Evolutionary conservation across 2,113 vertebrate species (phyloP), one percentile per base, ranked within the genome.

Genomic region (Scomber japonicus): DNA sequence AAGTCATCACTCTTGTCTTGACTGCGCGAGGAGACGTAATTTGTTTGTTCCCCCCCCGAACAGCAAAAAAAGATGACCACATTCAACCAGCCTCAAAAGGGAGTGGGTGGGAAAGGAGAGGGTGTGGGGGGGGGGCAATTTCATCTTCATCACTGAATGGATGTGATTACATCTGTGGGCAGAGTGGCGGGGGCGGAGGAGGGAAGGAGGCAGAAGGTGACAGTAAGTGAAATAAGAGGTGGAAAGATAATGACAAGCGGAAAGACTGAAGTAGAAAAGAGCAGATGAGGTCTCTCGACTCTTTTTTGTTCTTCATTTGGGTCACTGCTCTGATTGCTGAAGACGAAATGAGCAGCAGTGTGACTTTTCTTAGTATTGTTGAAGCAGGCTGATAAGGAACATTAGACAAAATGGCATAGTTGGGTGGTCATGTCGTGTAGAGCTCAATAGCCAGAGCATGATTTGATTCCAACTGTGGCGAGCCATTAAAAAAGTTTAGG

Each of bases 141-240:
- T 84, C 48, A 89, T 94, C 89, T 84, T 88, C 81, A 90, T 92
- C 83, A 55, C 62, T 80, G 83, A 88, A 89, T 78, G 73, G 50
- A 75, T 68, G 87, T 85, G 88, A 91, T 91, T 91, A 86, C 69
- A 75, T 66, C 67, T 78, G 14, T 54, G 51, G 69, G 51, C 5
- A 48, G 69, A 80, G 53, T 40, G 51, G 51, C 3, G 24, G 27
- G 27, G 50, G 49, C 3, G n/a, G 17, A n/a, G 53, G 67, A 44
- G 35, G 55, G 27, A 57, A 55, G 56, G 54, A 49, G 55, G 68
- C 40, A 73, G 49, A 27, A 71, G 79, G 78, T 73, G 77, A 71
- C 54, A 61, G 78, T 5, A 19, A 70, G 81, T 85, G 82, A 81
- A 71, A 81, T 69, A 84, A 73, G 61, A 78, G 78, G 71, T 71